Conservation (phyloP, 2,888 invertebrate species). For the Laspeyria flexula region DNA sequence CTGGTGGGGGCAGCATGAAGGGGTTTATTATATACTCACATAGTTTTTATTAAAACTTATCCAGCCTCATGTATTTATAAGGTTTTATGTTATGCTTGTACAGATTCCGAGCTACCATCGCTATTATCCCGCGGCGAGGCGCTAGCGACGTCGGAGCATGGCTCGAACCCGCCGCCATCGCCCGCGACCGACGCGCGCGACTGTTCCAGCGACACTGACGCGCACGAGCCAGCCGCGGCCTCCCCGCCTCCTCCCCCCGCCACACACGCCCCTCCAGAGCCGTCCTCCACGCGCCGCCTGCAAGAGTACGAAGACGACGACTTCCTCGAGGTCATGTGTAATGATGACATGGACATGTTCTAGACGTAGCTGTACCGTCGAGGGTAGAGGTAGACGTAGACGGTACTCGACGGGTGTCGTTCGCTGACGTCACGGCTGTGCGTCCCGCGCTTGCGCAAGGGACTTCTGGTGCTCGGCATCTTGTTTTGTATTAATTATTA, state of each 20-base stretch:
- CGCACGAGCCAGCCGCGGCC: slow-evolving; percentile 43
- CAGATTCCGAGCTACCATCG: slow-evolving; percentile 87
- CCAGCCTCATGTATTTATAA: no score
- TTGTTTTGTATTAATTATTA: slow-evolving; percentile 15
- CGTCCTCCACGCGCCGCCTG: slow-evolving; percentile 51
- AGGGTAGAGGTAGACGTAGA: no score
- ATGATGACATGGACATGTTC: slow-evolving; percentile 90
- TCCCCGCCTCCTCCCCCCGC: slow-evolving; percentile 19
- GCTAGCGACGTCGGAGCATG: slow-evolving; percentile 82
- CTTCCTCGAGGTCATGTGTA: slow-evolving; percentile 89
- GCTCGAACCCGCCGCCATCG: slow-evolving; percentile 92
- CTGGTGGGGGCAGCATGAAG: no score
- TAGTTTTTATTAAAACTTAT: no score
- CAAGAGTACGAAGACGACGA: slow-evolving; percentile 88
- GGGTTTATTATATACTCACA: no score
- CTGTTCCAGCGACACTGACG: slow-evolving; percentile 43
- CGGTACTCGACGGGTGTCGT: background rate
- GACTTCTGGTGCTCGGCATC: slow-evolving; percentile 26
- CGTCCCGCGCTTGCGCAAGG: background rate
- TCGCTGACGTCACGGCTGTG: slow-evolving; percentile 1
- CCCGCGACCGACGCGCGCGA: slow-evolving; percentile 90
- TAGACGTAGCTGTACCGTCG: slow-evolving; percentile 59
- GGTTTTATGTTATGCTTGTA: background rate
- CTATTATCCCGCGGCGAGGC: slow-evolving; percentile 88
- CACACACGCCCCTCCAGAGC: slow-evolving; percentile 47